These are phyloP conservation scores for Allenopithecus nigroviridis DNA, from an alignment of 2,797 vertebrate genomes.

Conservation along the genomic window DNA sequence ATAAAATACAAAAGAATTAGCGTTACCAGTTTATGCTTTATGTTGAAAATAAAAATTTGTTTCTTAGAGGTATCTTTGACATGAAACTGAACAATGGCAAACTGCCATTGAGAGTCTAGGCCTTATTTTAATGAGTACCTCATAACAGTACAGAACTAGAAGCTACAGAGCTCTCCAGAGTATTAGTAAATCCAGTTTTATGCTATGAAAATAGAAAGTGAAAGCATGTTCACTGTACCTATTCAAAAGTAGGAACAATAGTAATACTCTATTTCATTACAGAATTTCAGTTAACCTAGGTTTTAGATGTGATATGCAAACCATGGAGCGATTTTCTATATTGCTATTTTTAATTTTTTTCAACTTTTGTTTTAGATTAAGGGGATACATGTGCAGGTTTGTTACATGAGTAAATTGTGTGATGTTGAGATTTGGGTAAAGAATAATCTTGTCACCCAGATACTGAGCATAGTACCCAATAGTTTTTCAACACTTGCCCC, in stretches of 20 bases:
- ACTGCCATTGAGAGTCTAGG: slow-evolving; percentile 53
- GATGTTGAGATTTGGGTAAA: background rate
- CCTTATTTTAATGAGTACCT: slow-evolving; percentile 71
- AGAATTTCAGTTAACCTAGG: slow-evolving; percentile 44
- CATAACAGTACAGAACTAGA: slow-evolving; percentile 64
- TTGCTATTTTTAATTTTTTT: background rate
- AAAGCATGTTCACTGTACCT: background rate
- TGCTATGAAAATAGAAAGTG: slow-evolving; percentile 26
- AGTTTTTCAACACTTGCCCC: background rate
- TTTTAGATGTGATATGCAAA: slow-evolving; percentile 21
- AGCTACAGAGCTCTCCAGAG: slow-evolving; percentile 8
- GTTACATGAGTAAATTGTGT: background rate
- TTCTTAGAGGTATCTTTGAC: slow-evolving; percentile 70
- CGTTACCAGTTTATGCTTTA: slow-evolving; percentile 69
- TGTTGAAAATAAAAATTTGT: slow-evolving; percentile 74
- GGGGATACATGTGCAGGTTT: background rate
- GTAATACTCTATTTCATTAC: slow-evolving; percentile 21
- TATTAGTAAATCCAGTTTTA: slow-evolving; percentile 66
- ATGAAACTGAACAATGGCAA: slow-evolving; percentile 62
- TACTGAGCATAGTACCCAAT: background rate
- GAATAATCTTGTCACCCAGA: background rate
- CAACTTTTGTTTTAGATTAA: background rate
- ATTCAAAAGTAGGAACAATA: slow-evolving; percentile 39
- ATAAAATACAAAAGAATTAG: slow-evolving; percentile 62
- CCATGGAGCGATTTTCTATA: background rate